These are phyloP conservation scores for Periparus ater DNA, from an alignment of 2,797 vertebrate genomes.

Conservation along the genomic window DNA sequence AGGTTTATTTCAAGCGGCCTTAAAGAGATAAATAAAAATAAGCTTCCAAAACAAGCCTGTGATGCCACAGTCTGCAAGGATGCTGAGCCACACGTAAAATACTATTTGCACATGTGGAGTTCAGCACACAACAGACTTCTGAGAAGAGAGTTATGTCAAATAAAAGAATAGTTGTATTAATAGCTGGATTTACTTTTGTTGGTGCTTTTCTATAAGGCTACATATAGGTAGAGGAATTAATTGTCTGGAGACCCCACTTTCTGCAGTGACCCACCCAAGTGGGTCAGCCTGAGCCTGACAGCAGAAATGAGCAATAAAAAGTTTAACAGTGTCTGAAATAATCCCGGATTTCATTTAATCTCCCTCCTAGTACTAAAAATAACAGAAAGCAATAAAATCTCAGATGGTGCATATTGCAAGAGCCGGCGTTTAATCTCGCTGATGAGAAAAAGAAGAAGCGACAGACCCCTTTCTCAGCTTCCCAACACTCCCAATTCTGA, in stretches of 20 bases:
- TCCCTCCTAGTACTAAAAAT: conserved; percentile 61
- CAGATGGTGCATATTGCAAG: conserved; percentile 43
- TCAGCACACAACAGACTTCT: not conserved
- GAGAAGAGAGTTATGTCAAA: not conserved
- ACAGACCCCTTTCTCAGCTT: conserved; percentile 51
- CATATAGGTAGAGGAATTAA: not conserved
- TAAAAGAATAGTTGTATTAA: not conserved
- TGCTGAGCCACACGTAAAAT: not conserved
- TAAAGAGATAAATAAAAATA: conserved; percentile 26
- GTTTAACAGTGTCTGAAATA: conserved; percentile 69
- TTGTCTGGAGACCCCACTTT: not conserved
- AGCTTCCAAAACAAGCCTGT: not conserved
- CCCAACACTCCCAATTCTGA: not conserved
- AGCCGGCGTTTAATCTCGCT: not conserved
- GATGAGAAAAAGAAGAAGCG: conserved; percentile 36
- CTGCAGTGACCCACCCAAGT: conserved; percentile 32
- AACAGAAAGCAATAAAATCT: conserved; percentile 66
- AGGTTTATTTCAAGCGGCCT: not conserved
- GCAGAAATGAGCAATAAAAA: conserved; percentile 63
- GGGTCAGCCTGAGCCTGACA: conserved; percentile 44
- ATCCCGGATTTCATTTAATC: conserved; percentile 67
- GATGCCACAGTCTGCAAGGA: not conserved
- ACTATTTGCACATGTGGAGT: not conserved
- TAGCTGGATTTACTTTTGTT: not conserved
- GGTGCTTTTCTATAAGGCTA: not conserved